Percentiles rank a stretch among this genome's conserved stretches.
Conservation (phyloP, 2,888 invertebrate genomes). For the Limnephilus rhombicus region DNA sequence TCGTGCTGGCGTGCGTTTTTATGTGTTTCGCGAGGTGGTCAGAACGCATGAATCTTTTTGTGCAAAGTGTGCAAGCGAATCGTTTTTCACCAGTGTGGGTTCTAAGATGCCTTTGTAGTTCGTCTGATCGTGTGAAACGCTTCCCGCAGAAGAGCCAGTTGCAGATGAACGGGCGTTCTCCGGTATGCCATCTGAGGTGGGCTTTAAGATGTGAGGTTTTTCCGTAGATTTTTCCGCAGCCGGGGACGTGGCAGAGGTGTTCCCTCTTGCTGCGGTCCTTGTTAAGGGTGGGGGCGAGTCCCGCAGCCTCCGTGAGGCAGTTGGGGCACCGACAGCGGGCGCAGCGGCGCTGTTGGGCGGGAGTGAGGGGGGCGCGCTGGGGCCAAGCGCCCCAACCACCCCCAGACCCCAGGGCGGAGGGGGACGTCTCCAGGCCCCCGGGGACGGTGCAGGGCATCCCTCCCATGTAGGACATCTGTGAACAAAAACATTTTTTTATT, state of each 20-base stretch:
- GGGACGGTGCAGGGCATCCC: conserved; percentile 55
- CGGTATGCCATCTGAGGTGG: conserved; percentile 95
- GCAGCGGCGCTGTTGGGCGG: conserved; percentile 79
- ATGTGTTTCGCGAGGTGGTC: conserved; percentile 96
- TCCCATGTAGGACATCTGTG: conserved; percentile 63
- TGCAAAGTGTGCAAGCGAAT: conserved; percentile 91
- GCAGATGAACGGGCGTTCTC: conserved; percentile 94
- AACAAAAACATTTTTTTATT: background rate
- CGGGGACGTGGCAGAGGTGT: conserved; percentile 92
- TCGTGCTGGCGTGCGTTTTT: conserved; percentile 88
- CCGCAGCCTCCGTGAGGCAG: conserved; percentile 88
- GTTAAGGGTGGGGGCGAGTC: conserved; percentile 83
- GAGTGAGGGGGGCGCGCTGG: conserved; percentile 70
- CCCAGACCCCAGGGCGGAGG: background rate
- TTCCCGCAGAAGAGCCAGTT: conserved; percentile 94
- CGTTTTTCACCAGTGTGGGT: conserved; percentile 95
- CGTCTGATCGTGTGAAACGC: conserved; percentile 94
- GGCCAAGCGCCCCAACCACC: conserved; percentile 34
- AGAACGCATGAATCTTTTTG: conserved; percentile 94
- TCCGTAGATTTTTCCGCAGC: conserved; percentile 92
- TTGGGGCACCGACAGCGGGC: conserved; percentile 90
- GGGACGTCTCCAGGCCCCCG: conserved; percentile 35
- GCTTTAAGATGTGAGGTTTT: conserved; percentile 97
- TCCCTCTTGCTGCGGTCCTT: conserved; percentile 86
- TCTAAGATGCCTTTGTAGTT: conserved; percentile 91